These are phyloP conservation scores for Notoglanidium macrostoma DNA, from an alignment of 2,797 vertebrate species.

Conservation along the genomic window DNA sequence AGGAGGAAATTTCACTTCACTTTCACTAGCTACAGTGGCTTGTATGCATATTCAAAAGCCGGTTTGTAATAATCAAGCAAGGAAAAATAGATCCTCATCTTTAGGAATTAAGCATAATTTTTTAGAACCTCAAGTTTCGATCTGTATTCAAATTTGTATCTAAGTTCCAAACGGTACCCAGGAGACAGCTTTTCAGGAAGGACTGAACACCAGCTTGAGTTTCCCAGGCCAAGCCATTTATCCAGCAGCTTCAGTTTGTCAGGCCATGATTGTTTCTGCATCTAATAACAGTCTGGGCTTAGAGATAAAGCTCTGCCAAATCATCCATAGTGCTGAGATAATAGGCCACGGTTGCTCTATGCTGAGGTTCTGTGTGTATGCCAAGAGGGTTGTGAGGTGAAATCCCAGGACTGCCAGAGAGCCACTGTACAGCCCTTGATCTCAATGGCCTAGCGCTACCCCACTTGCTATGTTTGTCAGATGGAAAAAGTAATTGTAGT, in stretches of 20 bases:
- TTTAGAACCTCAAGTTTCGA: not conserved
- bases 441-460: not conserved
- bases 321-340: conserved; percentile 46
- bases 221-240: conserved; percentile 49
- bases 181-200: conserved; percentile 3
- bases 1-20: not conserved
- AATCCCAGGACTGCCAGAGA: not conserved
- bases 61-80: not conserved
- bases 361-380: conserved; percentile 13
- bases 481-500: not conserved
- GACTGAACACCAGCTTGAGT: conserved; percentile 37
- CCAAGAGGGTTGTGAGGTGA: conserved; percentile 8
- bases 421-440: conserved; percentile 1
- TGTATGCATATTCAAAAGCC: not conserved
- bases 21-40: not conserved
- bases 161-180: conserved; percentile 28
- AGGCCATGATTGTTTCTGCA: conserved; percentile 48
- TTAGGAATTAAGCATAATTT: not conserved
- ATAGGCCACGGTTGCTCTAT: conserved; percentile 20
- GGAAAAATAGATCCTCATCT: not conserved
- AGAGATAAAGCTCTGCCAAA: conserved; percentile 53
- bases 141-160: conserved; percentile 21
- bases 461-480: not conserved
- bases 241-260: conserved; percentile 30
- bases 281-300: conserved; percentile 50